Conservation (phyloP, 2,113 vertebrate species). For the Poecile atricapillus region DNA sequence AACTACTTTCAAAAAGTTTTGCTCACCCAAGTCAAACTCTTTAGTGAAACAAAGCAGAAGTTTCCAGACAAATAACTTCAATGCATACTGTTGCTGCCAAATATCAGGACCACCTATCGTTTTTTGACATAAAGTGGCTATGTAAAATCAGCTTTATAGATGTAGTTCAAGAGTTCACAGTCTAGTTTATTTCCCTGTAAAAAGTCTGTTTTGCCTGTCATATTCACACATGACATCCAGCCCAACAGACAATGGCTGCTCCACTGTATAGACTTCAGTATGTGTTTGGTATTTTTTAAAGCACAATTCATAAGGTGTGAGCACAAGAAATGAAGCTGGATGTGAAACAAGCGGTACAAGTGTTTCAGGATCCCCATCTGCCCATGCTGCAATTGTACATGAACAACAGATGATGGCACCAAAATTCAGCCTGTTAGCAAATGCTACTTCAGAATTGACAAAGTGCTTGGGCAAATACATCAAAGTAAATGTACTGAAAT, state of each 20-base stretch:
- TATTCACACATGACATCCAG: not conserved
- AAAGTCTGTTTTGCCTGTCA: not conserved
- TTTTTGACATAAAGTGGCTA: not conserved
- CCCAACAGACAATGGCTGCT: not conserved
- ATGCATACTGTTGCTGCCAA: not conserved
- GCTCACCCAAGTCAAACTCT: not conserved
- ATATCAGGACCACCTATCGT: not conserved
- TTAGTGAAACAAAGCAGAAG: not conserved
- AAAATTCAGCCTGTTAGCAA: slow-evolving; percentile 9
- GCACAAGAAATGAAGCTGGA: not conserved
- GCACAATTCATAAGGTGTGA: not conserved
- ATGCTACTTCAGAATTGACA: not conserved
- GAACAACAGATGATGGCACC: slow-evolving; percentile 69
- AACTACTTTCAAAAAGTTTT: not conserved
- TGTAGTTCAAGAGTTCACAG: not conserved
- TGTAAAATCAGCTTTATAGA: not conserved
- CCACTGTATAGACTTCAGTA: not conserved
- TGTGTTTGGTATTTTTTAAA: not conserved
- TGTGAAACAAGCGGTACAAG: not conserved
- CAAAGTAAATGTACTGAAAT: not conserved
- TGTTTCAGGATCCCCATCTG: not conserved
- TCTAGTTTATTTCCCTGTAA: not conserved
- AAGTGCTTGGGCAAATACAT: not conserved
- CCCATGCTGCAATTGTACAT: not conserved
- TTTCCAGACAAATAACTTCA: not conserved